Percentiles rank a stretch among this genome's conserved stretches.
Conservation (phyloP, 2,113 vertebrate genomes). For the Callithrix jacchus region DNA sequence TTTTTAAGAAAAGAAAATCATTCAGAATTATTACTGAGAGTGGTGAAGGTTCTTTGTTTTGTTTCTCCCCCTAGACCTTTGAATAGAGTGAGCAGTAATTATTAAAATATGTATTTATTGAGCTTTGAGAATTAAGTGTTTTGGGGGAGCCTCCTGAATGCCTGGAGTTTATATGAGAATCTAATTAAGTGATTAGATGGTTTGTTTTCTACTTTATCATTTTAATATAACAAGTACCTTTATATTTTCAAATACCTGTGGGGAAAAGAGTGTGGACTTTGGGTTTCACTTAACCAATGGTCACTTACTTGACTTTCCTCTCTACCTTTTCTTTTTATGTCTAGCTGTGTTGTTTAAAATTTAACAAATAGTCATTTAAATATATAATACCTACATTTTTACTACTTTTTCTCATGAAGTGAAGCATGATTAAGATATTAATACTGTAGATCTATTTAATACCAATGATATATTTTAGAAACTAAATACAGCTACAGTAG, state of each 20-base stretch:
- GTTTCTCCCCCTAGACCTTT: background rate
- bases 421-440: background rate
- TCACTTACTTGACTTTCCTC: background rate
- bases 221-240: background rate
- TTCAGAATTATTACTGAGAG: background rate
- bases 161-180: background rate
- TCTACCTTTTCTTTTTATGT: background rate
- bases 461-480: background rate
- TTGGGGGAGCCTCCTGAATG: background rate
- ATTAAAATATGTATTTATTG: background rate
- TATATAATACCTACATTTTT: background rate
- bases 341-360: conserved; percentile 8
- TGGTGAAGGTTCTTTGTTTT: background rate
- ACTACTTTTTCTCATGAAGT: conserved; percentile 6
- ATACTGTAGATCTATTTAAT: background rate
- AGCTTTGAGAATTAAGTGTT: background rate
- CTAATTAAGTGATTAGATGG: background rate
- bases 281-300: background rate
- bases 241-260: background rate
- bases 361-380: background rate
- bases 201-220: background rate
- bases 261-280: background rate
- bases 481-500: background rate
- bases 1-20: background rate
- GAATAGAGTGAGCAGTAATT: background rate